Evolutionary conservation across 2,113 vertebrate species (phyloP).

Genomic region (Anguilla japonica): DNA sequence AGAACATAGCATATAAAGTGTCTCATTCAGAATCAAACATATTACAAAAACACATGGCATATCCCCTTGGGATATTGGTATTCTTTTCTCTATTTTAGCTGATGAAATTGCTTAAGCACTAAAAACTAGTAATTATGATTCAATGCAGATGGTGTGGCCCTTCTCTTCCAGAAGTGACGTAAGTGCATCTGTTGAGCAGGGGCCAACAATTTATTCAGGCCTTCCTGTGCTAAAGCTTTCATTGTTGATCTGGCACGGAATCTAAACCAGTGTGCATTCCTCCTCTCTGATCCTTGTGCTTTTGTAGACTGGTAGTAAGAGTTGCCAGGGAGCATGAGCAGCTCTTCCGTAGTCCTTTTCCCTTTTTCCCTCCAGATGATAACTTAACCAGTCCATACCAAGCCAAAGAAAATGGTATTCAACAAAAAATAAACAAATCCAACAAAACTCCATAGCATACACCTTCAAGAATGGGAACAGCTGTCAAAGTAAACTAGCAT

Average conservation of each 20-base stretch:
- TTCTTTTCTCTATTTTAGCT: background rate
- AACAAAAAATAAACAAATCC: background rate
- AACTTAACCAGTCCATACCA: background rate
- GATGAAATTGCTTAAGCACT: conserved; percentile 11
- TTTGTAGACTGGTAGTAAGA: background rate
- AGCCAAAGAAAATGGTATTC: conserved; percentile 2
- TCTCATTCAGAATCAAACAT: background rate
- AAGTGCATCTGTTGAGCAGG: conserved; percentile 20
- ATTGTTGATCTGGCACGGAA: conserved; percentile 2
- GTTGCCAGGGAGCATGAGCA: background rate
- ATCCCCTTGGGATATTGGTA: conserved; percentile 1
- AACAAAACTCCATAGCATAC: background rate
- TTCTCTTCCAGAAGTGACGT: conserved; percentile 1
- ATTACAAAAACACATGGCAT: conserved; percentile 11
- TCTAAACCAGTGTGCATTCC: background rate
- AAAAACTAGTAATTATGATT: conserved; percentile 17
- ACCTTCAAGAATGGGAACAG: background rate
- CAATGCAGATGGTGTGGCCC: conserved; percentile 11
- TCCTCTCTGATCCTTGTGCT: too few relatives aligned
- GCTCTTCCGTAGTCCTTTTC: background rate
- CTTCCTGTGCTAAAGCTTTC: conserved; percentile 9
- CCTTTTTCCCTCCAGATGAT: background rate
- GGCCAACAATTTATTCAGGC: background rate
- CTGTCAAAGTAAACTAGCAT: background rate
- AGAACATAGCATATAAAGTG: background rate